Evolutionary conservation across 2,797 vertebrate species (phyloP), one percentile per base, ranked within the genome.

Genomic region (Sebastes steindachneri): DNA sequence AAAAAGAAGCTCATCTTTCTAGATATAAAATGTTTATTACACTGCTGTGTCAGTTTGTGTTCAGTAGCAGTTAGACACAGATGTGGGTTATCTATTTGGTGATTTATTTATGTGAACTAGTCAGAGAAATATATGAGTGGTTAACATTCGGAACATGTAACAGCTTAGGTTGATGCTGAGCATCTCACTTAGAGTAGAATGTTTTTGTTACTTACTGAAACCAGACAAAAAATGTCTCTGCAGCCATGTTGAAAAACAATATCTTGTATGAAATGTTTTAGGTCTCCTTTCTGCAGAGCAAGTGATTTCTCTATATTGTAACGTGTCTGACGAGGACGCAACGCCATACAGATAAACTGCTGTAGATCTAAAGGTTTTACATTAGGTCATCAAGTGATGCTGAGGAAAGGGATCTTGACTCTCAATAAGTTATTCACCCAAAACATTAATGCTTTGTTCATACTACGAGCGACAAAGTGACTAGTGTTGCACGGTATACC

Each of bases 41-140:
- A 91, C 93, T 92, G 92, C 93, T 94, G 94, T 95, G 93, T 94
- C 89, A 77, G 81, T 92, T 92, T 92, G 91, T 94, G 91, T 94
- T 94, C 79, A 86, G 91, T 95, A 93, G 92, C 93, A 92, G 91
- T 95, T 94, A 94, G 94, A 92, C 93, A 93, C 93, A 89, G 93
- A 89, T 54, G 84, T 92, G 90, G 90, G 77, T 91, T 92, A 92
- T 91, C 89, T 94, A 89, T 95, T 89, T 92, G 92, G 92, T 94
- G 93, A 91, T 89, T 95, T 93, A 93, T 95, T 94, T 90, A 95
- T 94, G 93, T 95, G 88, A 94, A 91, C 48, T 92, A 91, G 93
- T 93, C 86, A 91, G 89, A 92, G 79, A 93, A 87, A 77, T 73
- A 81, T 89, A 86, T 68, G 84, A 92, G 89, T 90, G 93, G 90